These are phyloP conservation scores for Tholera decimalis DNA, from an alignment of 2,888 invertebrate genomes.

Conservation along the genomic window DNA sequence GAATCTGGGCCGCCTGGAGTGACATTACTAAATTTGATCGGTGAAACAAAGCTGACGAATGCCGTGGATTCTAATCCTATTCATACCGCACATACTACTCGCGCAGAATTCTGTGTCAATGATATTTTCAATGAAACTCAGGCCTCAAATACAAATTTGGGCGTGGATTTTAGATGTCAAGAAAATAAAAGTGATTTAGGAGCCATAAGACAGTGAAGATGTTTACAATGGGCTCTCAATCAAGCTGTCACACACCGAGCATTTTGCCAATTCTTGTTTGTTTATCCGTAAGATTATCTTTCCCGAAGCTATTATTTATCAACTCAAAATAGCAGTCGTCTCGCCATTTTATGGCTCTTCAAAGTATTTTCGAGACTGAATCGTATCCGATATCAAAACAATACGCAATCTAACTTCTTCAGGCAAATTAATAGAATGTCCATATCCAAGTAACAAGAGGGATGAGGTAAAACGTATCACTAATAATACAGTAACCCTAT, in stretches of 20 bases:
- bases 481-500: background rate
- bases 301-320: conserved; percentile 50
- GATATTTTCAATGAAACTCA: conserved; percentile 53
- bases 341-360: conserved; percentile 31
- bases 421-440: background rate
- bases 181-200: conserved; percentile 37
- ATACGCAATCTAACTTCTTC: background rate
- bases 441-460: background rate
- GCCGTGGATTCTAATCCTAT: conserved; percentile 76
- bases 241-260: conserved; percentile 54
- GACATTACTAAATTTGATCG: conserved; percentile 91
- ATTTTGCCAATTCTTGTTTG: conserved; percentile 65
- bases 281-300: conserved; percentile 62
- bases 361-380: conserved; percentile 38
- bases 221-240: conserved; percentile 63
- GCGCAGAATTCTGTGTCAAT: conserved; percentile 59
- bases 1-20: conserved; percentile 91
- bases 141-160: conserved; percentile 30
- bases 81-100: conserved; percentile 58
- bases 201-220: conserved; percentile 43
- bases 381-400: conserved; percentile 30
- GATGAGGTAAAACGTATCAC: background rate
- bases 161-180: conserved; percentile 39
- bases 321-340: conserved; percentile 54
- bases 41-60: conserved; percentile 85